These are phyloP conservation scores for Acropternis orthonyx DNA, from an alignment of 2,797 vertebrate species.

Conservation along the genomic window DNA sequence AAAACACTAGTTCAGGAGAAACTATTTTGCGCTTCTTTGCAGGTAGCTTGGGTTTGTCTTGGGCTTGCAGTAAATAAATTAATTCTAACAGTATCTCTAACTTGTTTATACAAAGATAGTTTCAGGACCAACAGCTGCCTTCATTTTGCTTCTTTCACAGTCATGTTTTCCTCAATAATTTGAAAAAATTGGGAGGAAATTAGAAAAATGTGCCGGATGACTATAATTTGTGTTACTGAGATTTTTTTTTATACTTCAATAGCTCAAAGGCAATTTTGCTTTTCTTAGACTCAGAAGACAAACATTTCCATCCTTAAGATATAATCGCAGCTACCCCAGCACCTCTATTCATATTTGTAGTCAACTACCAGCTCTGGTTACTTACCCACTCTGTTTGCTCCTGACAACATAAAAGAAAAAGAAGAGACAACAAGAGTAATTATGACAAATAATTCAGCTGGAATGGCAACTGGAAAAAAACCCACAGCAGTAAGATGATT, in stretches of 20 bases:
- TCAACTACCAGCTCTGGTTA: conserved; percentile 37
- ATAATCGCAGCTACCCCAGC: not conserved
- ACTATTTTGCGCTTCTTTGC: not conserved
- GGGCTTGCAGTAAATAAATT: not conserved
- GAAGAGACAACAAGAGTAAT: conserved; percentile 51
- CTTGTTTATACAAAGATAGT: not conserved
- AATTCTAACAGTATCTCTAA: not conserved
- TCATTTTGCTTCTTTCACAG: conserved; percentile 6
- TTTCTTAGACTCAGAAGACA: not conserved
- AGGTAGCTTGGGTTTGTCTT: not conserved
- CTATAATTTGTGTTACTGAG: conserved; percentile 3
- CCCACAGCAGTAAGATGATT: not conserved
- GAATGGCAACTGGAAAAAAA: not conserved
- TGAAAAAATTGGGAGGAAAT: not conserved
- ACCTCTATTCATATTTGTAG: not conserved
- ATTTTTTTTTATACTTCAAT: not conserved
- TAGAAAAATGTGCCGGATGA: not conserved
- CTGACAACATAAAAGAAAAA: conserved; percentile 76
- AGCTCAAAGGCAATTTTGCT: conserved; percentile 1
- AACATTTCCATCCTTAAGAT: not conserved
- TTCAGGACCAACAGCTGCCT: conserved; percentile 24
- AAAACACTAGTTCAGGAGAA: not conserved
- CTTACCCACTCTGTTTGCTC: conserved; percentile 82
- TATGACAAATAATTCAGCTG: conserved; percentile 48
- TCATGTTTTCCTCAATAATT: not conserved